Conservation (phyloP, 2,888 invertebrate genomes). For the Toxonevra muliebris region DNA sequence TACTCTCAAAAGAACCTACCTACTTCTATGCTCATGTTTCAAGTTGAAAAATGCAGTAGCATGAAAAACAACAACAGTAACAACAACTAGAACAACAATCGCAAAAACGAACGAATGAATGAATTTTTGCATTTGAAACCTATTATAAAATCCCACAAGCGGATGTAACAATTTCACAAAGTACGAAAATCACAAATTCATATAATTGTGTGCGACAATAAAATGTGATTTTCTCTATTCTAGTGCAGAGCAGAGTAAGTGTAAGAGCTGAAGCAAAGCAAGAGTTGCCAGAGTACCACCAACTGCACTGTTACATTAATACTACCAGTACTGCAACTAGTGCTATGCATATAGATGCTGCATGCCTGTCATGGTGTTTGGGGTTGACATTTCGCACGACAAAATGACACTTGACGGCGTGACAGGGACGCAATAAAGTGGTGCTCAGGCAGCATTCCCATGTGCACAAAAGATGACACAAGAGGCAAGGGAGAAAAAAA, state of each 20-base stretch:
- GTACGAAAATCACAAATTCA: not conserved
- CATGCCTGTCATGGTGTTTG: not conserved
- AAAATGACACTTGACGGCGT: constrained; percentile 26
- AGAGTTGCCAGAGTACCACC: no score
- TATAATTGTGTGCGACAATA: constrained; percentile 16
- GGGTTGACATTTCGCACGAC: constrained; percentile 17
- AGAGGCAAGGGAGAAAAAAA: not conserved
- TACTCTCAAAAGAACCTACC: no score
- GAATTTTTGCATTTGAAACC: not conserved
- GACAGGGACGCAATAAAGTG: constrained; percentile 23
- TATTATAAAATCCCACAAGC: not conserved
- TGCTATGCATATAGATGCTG: no score
- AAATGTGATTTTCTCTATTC: constrained; percentile 10
- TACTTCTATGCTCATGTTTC: no score
- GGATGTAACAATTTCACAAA: constrained; percentile 14
- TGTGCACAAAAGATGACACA: not conserved
- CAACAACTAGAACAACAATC: not conserved
- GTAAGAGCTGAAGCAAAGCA: not conserved
- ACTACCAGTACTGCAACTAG: no score
- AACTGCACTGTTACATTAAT: no score
- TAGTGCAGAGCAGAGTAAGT: not conserved
- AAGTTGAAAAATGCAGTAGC: no score
- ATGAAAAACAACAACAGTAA: no score
- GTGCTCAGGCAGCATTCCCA: not conserved
- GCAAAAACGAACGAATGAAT: not conserved